Percentiles rank a stretch among this genome's conserved stretches.
Evolutionary conservation across 2,113 vertebrate genomes (phyloP).

Genomic region (Pteruthius melanotis): DNA sequence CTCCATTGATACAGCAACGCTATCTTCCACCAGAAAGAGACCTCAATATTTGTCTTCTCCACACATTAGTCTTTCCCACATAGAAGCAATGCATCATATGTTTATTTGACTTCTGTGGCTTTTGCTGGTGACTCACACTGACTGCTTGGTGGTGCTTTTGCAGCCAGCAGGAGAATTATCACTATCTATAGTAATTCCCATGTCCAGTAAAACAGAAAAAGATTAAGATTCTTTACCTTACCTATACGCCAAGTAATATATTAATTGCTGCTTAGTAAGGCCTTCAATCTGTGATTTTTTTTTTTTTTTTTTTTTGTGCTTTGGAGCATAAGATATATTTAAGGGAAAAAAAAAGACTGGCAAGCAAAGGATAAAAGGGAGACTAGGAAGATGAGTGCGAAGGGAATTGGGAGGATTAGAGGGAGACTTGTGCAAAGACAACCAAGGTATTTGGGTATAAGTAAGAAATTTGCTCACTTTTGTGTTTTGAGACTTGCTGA

Average conservation of each 20-base stretch:
- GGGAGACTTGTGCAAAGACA: neutral
- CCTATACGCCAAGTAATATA: neutral
- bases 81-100: neutral
- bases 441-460: neutral
- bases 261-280: neutral
- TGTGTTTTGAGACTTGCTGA: neutral
- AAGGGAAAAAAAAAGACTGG: neutral
- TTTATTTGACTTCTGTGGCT: neutral
- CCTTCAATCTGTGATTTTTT: neutral
- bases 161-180: neutral
- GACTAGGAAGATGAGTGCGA: neutral
- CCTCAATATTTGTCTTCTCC: slow-evolving; percentile 9
- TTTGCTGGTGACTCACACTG: neutral
- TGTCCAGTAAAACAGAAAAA: neutral
- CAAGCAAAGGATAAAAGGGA: neutral
- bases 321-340: neutral
- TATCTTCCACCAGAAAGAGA: neutral
- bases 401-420: neutral
- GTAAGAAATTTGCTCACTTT: neutral
- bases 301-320: neutral
- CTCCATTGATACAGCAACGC: neutral
- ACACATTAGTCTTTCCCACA: neutral
- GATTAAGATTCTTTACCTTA: neutral
- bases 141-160: neutral
- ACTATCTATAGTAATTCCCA: neutral